Evolutionary conservation across 2,888 invertebrate species (phyloP).

Genomic region (Dusona sp.): DNA sequence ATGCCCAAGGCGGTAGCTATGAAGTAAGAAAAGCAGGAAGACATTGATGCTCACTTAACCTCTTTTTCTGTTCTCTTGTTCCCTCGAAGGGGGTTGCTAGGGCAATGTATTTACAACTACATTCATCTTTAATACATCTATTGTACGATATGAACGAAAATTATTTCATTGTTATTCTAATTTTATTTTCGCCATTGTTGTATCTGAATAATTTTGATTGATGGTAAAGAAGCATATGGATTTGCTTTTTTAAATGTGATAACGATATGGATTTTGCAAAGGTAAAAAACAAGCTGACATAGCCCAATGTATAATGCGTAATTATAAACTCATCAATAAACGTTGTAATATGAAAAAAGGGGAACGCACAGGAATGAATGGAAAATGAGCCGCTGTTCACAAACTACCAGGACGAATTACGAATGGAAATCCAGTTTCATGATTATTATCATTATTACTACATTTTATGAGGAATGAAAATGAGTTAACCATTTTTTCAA

Average conservation of each 20-base stretch:
- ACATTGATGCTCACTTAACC: conserved; percentile 52
- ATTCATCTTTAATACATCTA: conserved; percentile 2
- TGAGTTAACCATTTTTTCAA: not conserved
- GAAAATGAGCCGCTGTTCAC: not conserved
- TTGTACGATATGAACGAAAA: not conserved
- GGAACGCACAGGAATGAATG: not conserved
- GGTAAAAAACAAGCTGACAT: not conserved
- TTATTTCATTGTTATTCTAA: not conserved
- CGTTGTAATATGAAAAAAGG: not conserved
- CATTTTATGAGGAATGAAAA: not conserved
- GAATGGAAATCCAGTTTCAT: not conserved
- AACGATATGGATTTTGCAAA: not conserved
- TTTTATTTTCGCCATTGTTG: not conserved
- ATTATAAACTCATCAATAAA: conserved; percentile 11
- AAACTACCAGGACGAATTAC: not conserved
- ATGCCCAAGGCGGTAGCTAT: conserved; percentile 29
- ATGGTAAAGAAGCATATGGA: not conserved
- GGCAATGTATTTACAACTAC: conserved; percentile 9
- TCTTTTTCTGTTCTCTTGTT: conserved; percentile 27
- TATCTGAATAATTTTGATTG: not conserved
- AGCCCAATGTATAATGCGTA: not conserved
- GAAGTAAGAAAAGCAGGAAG: conserved; percentile 30
- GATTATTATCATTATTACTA: not conserved
- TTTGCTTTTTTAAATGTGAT: not conserved
- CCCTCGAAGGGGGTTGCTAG: conserved; percentile 14